A percentile compares a stretch with the other conserved stretches of the same genome.
phyloP scores from a whole-genome alignment of 2,797 vertebrate species.

The Garrulus glandarius region DNA sequence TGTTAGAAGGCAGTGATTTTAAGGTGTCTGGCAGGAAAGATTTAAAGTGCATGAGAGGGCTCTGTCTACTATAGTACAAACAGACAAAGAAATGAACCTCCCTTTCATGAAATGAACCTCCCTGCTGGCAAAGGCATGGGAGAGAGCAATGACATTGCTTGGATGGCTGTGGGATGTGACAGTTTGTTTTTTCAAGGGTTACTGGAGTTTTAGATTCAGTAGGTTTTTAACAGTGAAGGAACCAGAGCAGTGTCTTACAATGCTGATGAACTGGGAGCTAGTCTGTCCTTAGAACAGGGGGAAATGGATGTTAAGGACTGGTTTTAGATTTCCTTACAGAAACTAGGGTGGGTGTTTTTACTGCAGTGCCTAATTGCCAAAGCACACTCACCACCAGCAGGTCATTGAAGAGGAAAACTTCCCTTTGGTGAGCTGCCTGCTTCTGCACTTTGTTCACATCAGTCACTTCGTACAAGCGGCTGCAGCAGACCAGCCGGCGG shows the following conservation, averaged over 20 bases:
- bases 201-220: neutral
- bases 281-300: neutral
- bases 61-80: neutral
- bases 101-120: conserved; percentile 8
- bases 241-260: neutral
- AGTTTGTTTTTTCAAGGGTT: neutral
- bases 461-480: conserved; percentile 94
- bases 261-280: neutral
- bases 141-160: neutral
- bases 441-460: conserved; percentile 97
- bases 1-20: neutral
- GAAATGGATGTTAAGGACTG: neutral
- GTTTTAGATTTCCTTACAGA: neutral
- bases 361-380: neutral
- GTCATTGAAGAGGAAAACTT: conserved; percentile 99
- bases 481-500: conserved; percentile 96
- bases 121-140: conserved; percentile 16
- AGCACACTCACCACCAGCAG: conserved; percentile 88
- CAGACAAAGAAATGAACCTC: neutral
- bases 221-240: neutral
- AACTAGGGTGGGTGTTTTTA: neutral
- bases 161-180: neutral
- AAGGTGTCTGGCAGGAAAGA: neutral
- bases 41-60: neutral
- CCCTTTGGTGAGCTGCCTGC: conserved; percentile 94